Evolutionary conservation across 2,797 vertebrate genomes (phyloP).

Genomic region (Rhabdomys pumilio): DNA sequence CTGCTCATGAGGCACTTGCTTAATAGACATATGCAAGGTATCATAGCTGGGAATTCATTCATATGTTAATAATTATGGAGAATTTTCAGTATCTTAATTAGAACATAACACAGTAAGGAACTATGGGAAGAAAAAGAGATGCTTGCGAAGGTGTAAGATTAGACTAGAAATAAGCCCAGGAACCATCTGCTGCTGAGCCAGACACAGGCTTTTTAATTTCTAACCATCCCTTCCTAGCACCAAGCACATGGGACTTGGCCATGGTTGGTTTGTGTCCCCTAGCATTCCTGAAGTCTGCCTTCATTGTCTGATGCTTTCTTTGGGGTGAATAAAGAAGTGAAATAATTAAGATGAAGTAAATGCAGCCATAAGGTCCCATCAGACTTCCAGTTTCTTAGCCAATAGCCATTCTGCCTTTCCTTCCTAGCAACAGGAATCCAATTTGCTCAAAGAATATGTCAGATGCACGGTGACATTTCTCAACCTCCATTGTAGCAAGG

Average conservation of each 20-base stretch:
- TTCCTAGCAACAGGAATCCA: not conserved
- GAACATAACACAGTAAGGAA: not conserved
- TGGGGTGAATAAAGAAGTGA: not conserved
- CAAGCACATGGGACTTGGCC: not conserved
- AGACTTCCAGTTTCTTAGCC: not conserved
- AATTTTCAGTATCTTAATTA: not conserved
- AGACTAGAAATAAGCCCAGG: conserved; percentile 1
- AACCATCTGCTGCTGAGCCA: not conserved
- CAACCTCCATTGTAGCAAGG: not conserved
- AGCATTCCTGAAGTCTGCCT: not conserved
- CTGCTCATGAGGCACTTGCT: not conserved
- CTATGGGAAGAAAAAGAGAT: not conserved
- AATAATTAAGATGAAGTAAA: not conserved
- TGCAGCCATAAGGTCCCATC: not conserved
- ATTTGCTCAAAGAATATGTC: not conserved
- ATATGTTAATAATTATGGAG: not conserved
- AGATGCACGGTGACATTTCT: not conserved
- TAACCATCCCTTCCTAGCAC: not conserved
- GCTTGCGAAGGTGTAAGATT: not conserved
- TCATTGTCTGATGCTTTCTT: not conserved
- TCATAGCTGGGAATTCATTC: not conserved
- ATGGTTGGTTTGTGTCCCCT: not conserved
- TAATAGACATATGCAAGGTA: not conserved
- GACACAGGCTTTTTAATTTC: not conserved
- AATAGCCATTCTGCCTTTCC: not conserved